Conservation (phyloP, 2,797 vertebrate genomes). For the Steatocranus sp. region DNA sequence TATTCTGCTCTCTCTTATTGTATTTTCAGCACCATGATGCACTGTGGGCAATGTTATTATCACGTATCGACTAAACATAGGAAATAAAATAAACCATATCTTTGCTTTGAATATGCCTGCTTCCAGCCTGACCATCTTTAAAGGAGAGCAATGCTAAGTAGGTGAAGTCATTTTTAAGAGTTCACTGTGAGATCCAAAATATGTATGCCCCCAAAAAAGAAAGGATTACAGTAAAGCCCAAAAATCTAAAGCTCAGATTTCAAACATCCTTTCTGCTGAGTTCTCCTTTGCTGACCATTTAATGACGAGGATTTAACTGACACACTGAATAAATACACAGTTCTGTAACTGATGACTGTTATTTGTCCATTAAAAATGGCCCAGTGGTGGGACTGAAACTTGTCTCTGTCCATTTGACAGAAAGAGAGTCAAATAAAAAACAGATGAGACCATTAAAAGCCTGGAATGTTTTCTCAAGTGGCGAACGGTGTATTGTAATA, state of each 20-base stretch:
- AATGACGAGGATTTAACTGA: constrained; percentile 35
- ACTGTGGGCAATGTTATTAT: background rate
- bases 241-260: background rate
- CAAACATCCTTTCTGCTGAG: constrained; percentile 6
- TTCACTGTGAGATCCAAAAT: background rate
- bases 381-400: constrained; percentile 20
- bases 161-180: background rate
- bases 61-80: background rate
- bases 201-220: background rate
- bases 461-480: constrained; percentile 45
- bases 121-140: background rate
- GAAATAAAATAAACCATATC: background rate
- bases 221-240: background rate
- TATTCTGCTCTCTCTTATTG: background rate
- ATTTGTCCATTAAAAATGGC: constrained; percentile 47
- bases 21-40: background rate
- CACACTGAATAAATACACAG: constrained; percentile 34
- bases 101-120: background rate
- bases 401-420: constrained; percentile 16
- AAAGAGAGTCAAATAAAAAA: constrained; percentile 39
- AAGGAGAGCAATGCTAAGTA: background rate
- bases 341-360: constrained; percentile 33
- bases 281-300: constrained; percentile 7
- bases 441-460: constrained; percentile 48
- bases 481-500: constrained; percentile 20